These are phyloP conservation scores for Anticlea derivata DNA, from an alignment of 2,888 invertebrate species.

Conservation along the genomic window DNA sequence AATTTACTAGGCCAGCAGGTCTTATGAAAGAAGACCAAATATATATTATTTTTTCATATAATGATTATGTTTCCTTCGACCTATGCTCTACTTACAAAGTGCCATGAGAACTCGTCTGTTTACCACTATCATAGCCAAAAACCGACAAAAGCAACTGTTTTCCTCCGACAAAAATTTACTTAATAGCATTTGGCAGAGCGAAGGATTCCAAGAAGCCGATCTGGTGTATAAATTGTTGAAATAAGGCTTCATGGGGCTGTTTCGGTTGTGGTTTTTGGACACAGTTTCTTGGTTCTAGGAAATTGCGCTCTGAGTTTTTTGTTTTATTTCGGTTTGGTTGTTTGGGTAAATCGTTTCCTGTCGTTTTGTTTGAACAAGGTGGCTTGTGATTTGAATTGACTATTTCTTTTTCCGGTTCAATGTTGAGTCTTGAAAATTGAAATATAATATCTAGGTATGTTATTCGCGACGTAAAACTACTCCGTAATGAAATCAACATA, in stretches of 20 bases:
- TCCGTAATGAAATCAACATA: too few species aligned
- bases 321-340: constrained; percentile 15
- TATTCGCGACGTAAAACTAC: too few species aligned
- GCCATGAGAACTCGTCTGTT: constrained; percentile 54
- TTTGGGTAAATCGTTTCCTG: constrained; percentile 1
- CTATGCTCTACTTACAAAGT: constrained; percentile 45
- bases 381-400: not conserved
- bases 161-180: constrained; percentile 58
- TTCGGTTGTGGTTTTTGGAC: constrained; percentile 19
- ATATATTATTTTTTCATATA: too few species aligned
- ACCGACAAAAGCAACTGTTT: constrained; percentile 55
- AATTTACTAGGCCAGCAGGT: too few species aligned
- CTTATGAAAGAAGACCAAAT: too few species aligned
- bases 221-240: constrained; percentile 23
- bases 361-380: constrained; percentile 2
- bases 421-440: too few species aligned
- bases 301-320: constrained; percentile 4
- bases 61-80: constrained; percentile 6
- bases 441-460: too few species aligned
- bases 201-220: constrained; percentile 40
- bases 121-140: constrained; percentile 56
- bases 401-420: not conserved
- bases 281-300: constrained; percentile 15
- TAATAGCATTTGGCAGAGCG: constrained; percentile 63
- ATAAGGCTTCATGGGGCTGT: constrained; percentile 22